phyloP scores from a whole-genome alignment of 2,113 vertebrate genomes.

The Dicrurus megarhynchus region DNA sequence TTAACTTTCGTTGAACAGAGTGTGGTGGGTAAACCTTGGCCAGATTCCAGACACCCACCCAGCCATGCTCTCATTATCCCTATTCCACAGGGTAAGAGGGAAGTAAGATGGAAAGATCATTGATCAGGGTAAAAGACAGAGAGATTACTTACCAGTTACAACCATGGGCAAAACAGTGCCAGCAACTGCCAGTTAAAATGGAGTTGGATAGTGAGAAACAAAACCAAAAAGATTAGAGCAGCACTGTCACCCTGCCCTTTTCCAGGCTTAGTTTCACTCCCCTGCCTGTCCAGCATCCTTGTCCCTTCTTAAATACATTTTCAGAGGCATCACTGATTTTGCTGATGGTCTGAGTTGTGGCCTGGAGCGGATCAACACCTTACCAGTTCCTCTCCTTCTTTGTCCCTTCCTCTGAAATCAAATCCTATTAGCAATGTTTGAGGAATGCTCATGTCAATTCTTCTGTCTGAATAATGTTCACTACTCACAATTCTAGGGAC shows the following conservation, averaged over 20 bases:
- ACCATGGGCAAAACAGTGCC: not conserved
- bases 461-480: not conserved
- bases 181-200: not conserved
- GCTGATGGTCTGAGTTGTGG: not conserved
- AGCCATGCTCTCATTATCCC: rapidly evolving
- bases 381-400: not conserved
- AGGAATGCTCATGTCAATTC: conserved; percentile 51
- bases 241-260: not conserved
- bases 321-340: not conserved
- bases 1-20: not conserved
- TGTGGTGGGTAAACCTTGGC: not conserved
- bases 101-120: not conserved
- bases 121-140: not conserved
- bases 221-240: not conserved
- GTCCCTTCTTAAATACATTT: not conserved
- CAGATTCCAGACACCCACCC: not conserved
- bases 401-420: not conserved
- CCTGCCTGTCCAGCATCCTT: too few species aligned
- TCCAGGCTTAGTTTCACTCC: not conserved
- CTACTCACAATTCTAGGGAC: not conserved
- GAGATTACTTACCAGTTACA: not conserved
- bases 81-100: not conserved
- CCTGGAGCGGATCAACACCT: not conserved
- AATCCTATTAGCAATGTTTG: not conserved
- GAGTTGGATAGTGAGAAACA: not conserved